These are phyloP conservation scores for Drosophila pallidifrons DNA, from an alignment of 1,140 invertebrate genomes.

Conservation along the genomic window DNA sequence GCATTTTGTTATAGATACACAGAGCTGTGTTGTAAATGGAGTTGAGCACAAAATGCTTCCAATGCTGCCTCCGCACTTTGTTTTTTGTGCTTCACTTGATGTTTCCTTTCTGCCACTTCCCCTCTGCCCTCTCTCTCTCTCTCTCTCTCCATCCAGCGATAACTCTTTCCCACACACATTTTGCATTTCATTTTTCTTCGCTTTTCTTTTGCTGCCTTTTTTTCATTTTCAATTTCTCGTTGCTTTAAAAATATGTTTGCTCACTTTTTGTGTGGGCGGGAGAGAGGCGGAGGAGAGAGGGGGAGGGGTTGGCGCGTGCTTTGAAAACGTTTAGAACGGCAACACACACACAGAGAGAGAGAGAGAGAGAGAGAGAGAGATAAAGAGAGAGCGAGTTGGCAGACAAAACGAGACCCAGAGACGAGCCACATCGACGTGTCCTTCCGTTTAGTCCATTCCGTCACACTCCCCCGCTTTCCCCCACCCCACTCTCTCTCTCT, in stretches of 20 bases:
- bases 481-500: too few relatives aligned
- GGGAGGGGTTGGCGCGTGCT: constrained; percentile 12
- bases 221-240: constrained; percentile 36
- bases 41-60: constrained; percentile 36
- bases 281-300: neutral
- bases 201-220: constrained; percentile 2
- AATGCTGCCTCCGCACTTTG: neutral
- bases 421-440: constrained; percentile 33
- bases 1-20: constrained; percentile 45
- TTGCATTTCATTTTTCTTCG: constrained; percentile 6
- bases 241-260: constrained; percentile 47
- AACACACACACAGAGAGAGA: neutral
- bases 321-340: constrained; percentile 25
- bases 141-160: neutral
- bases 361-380: neutral
- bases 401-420: constrained; percentile 50
- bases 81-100: too few relatives aligned
- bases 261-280: constrained; percentile 13
- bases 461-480: neutral
- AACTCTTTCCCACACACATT: constrained; percentile 35
- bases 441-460: constrained; percentile 44
- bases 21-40: constrained; percentile 4
- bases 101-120: neutral
- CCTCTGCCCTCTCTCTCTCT: neutral
- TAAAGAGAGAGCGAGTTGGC: neutral